Evolutionary conservation across 2,888 invertebrate genomes (phyloP).

Genomic region (Cryptus viduatorius): DNA sequence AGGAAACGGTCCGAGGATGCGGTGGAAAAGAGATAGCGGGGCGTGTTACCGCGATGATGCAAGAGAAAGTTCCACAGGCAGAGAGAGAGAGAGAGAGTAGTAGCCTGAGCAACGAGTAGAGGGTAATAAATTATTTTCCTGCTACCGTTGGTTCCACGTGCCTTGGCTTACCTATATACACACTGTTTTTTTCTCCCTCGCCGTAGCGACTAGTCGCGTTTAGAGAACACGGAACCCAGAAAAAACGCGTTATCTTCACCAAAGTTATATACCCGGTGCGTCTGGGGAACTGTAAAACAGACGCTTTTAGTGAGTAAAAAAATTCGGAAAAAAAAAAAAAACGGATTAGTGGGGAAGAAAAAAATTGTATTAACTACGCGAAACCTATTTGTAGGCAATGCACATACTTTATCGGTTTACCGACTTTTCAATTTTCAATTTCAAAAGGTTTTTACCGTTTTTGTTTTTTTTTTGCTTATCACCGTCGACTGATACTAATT

Average conservation of each 20-base stretch:
- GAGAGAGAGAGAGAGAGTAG: constrained; percentile 28
- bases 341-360: neutral
- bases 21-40: constrained; percentile 56
- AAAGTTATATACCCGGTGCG: constrained; percentile 47
- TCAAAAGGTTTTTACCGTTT: neutral
- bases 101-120: constrained; percentile 38
- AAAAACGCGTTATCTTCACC: constrained; percentile 58
- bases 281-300: constrained; percentile 18
- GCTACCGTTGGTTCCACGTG: constrained; percentile 47
- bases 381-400: no score
- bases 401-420: neutral
- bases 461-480: neutral
- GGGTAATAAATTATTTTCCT: constrained; percentile 68
- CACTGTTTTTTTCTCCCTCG: neutral
- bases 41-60: constrained; percentile 56
- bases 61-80: constrained; percentile 56
- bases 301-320: constrained; percentile 33
- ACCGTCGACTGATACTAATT: no score
- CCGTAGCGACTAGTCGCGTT: neutral
- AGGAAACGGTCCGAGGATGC: constrained; percentile 53
- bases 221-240: constrained; percentile 26
- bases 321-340: neutral
- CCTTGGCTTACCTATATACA: neutral
- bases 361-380: neutral
- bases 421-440: neutral